Evolutionary conservation across 2,113 vertebrate genomes (phyloP), one percentile per base, ranked within the genome.

Genomic region (Uria aalge): DNA sequence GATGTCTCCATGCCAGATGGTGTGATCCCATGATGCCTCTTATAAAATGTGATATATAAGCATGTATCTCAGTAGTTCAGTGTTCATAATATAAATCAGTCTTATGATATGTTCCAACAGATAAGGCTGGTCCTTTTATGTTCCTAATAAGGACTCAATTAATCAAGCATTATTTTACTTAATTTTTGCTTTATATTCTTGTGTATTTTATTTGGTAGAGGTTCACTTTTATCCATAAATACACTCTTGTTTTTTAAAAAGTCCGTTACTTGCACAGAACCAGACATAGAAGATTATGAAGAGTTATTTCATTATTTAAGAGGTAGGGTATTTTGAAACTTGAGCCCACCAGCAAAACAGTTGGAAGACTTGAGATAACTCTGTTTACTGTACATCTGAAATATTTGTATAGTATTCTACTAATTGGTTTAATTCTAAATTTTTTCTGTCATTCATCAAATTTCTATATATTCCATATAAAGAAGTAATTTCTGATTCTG

Each of bases 1-100:
- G 95, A 91, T 97, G 87, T 71, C 74, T 97, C 88, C 4, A 5
- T 95, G 92, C 22, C 96, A 98, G 97, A 97, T 98, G 97, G 96
- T 93, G 56, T 83, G 88, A 91, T 98, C 96, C 88, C 95, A 73
- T 93, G 92, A 88, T 96, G 83, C 75, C 93, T 87, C 95, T 94
- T 97, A 94, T 48, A 95, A 97, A 96, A 97, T 88, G 94, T 97
- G 97, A 97, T 97, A 96, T 97, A 96, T 97, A 96, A 97, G 91
- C 84, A 93, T 82, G 64, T 95, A 72, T 95, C 96, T 97, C 92
- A 95, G 22, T 98, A 97, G 95, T 96, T 98, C 87, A 98, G 78
- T 52, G 87, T 94, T 87, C 38, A 21, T 80, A 56, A 72, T 92
- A 97, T 97, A 97, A 98, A 97, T 97, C 83, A 95, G 85, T 84